Evolutionary conservation across 2,888 invertebrate genomes (phyloP), one percentile per base, ranked within the genome.

Genomic region (Ernsta delagoae): DNA sequence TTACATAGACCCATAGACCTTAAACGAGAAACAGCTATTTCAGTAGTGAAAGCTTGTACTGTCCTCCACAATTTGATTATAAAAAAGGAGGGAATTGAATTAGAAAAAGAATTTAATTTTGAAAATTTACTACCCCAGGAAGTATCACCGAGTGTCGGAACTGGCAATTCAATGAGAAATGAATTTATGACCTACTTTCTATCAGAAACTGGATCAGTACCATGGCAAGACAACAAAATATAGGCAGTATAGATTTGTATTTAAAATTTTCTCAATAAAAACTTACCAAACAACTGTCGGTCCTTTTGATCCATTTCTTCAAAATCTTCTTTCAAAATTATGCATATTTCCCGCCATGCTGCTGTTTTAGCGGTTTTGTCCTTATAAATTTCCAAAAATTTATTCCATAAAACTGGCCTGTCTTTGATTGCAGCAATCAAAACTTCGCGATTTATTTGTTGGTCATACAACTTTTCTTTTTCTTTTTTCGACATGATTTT

Each of bases 221-320:
- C 56, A 56, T 56, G 56, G 56, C 56, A 56, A 56, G 56, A 56
- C 56, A 56, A 31, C 56, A 56, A 56, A 56, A 56, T 56, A 56
- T 56, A 56, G 56, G 31, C 56, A 56, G 56, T 56, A 56, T 31
- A 56, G 31, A 56, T 57, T 48, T 48, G 45, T 48, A 48, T 48
- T 48, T 48, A 48, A 48, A 48, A 48, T 48, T 48, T 48, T 48
- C 45, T 48, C 45, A 48, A 12, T 57, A 39, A 12, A 57, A 59
- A 59, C 57, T 59, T 39, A 59, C 57, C 57, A 39, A 16, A 59
- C 5, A 8, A 6, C 16, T 59, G 36, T 16, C 57, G 12, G n/a
- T 59, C 16, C 67, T 72, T 75, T 54, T 74, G 66, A 50, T 74
- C 73, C 72, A 75, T 70, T 63, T 73, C 73, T 61, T 75, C 72